Base-by-base conservation (phyloP, 1,140 invertebrate genomes). In the Drosophila pandora region DNA sequence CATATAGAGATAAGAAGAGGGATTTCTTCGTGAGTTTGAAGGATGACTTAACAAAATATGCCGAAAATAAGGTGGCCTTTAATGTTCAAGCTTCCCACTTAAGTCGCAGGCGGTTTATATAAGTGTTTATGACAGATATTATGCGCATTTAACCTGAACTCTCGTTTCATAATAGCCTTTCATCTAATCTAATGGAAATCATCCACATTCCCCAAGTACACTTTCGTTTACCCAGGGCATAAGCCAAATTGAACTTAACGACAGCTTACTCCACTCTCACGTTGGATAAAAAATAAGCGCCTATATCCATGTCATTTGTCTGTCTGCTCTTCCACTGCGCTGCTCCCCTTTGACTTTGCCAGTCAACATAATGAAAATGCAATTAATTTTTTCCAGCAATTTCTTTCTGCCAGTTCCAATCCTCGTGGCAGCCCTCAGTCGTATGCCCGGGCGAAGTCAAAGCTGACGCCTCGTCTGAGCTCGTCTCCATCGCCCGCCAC, bases 351-450 rank as follows among this genome's bases (percentile, higher is more conserved):
- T 75, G 69, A 68, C 69, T 67, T 70, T 68, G 71, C 68, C 79
- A 79, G 85, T 84, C 89, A 88, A 90, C 90, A 91, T 91, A 91
- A 91, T 91, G 90, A 91, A 91, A 91, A 91, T 91, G 90, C 90
- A 91, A 91, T 91, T 91, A 91, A 91, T 91, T 90, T 90, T 87
- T 90, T 90, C 88, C 83, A 88, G 77, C 83, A 78, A 87, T 90
- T 91, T 91, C 76, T 84, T 90, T 79, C 47, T 53, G 63, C 63
- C 60, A 53, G 30, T 49, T 17, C 22, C 45, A 25, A 21, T 39
- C 25, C 32, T 32, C 41, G 55, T 7, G 13, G 41, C 41, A 43
- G 41, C 41, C 41, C 43, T 22, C 21, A 47, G 43, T 22, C 23
- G 7, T 47, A 47, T 47, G 76, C 56, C 64, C 57, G 17, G 52